Conservation (phyloP, 37 sponge, comb jelly and placozoan genomes). For the Geodia barretti region DNA sequence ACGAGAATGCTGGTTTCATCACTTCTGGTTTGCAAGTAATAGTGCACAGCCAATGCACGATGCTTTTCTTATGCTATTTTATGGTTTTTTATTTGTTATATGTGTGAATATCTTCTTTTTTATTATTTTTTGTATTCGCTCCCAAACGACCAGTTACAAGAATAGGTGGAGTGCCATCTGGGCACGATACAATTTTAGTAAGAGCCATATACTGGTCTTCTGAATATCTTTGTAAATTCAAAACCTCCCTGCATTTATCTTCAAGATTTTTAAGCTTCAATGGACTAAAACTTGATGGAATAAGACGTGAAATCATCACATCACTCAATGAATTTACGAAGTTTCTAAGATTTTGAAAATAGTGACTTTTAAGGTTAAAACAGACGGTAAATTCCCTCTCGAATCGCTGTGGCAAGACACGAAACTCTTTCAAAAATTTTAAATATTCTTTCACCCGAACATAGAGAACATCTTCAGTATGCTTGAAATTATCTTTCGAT, state of each 20-base stretch:
- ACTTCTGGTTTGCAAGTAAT: too few relatives aligned
- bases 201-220: background rate
- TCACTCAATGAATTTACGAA: background rate
- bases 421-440: background rate
- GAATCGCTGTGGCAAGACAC: background rate
- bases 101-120: conserved; percentile 26
- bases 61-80: too few relatives aligned
- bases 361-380: conserved; percentile 42
- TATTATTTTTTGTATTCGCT: conserved; percentile 38
- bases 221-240: background rate
- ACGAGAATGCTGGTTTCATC: conserved; percentile 21
- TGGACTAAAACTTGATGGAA: background rate
- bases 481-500: conserved; percentile 5
- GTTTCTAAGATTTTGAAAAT: conserved; percentile 27
- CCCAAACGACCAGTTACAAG: conserved; percentile 61
- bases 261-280: too few relatives aligned
- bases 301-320: conserved; percentile 4
- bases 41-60: too few relatives aligned
- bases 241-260: too few relatives aligned
- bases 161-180: conserved; percentile 32
- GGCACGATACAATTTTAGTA: background rate
- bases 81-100: background rate
- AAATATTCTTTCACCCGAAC: conserved; percentile 16
- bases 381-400: too few relatives aligned
- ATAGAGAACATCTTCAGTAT: conserved; percentile 12